phyloP scores from a whole-genome alignment of 2,113 vertebrate species.

The Platichthys stellatus region DNA sequence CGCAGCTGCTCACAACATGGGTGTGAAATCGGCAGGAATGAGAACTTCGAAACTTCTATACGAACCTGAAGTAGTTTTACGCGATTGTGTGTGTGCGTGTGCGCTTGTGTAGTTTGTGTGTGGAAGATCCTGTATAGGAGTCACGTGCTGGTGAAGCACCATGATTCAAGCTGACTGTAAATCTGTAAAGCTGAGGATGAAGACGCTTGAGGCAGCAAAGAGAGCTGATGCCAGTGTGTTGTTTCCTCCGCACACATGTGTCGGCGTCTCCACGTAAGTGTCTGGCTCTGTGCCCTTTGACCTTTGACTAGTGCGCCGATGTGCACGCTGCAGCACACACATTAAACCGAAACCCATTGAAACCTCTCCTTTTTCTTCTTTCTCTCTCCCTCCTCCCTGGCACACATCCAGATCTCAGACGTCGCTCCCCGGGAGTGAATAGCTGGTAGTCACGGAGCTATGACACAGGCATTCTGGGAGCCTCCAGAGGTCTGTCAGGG shows the following conservation, averaged over 20 bases:
- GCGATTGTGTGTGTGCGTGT: background rate
- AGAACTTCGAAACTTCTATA: constrained; percentile 32
- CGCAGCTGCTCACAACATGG: constrained; percentile 47
- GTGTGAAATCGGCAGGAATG: constrained; percentile 38
- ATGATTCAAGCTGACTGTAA: constrained; percentile 10
- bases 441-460: constrained; percentile 31
- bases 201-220: background rate
- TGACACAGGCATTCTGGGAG: constrained; percentile 45
- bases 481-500: constrained; percentile 42
- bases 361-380: background rate
- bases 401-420: constrained; percentile 43
- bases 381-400: constrained; percentile 14
- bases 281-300: constrained; percentile 7
- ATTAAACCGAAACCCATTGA: constrained; percentile 8
- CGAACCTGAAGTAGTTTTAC: background rate
- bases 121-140: constrained; percentile 23
- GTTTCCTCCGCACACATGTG: constrained; percentile 4
- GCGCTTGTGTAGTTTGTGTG: background rate
- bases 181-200: background rate
- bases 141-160: constrained; percentile 25
- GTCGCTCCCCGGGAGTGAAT: constrained; percentile 38
- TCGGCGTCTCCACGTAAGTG: background rate
- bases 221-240: constrained; percentile 2
- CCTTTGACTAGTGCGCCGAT: background rate
- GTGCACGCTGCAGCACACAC: background rate